Percentiles rank a stretch among this genome's conserved stretches.
phyloP scores from a whole-genome alignment of 2,113 vertebrate species.

The Centrocercus urophasianus region DNA sequence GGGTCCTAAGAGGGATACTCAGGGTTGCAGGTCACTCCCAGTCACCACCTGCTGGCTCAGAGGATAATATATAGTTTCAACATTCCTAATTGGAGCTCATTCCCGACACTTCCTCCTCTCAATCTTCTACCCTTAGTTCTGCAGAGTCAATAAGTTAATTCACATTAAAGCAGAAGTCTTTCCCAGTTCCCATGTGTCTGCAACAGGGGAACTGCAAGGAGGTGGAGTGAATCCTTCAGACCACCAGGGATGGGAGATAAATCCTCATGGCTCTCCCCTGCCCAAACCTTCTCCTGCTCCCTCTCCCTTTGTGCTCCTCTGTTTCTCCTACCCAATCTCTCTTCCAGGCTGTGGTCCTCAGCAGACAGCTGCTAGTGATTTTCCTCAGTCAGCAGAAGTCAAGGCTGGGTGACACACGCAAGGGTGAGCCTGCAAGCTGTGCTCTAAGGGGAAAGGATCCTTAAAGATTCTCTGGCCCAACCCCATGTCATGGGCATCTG shows the following conservation, averaged over 20 bases:
- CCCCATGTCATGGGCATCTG: background rate
- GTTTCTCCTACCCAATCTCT: background rate
- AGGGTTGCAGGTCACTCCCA: background rate
- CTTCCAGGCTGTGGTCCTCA: background rate
- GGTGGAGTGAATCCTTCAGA: background rate
- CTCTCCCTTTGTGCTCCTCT: background rate
- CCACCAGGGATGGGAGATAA: background rate
- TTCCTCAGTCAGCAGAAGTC: slow-evolving; percentile 18
- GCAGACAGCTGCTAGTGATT: slow-evolving; percentile 37
- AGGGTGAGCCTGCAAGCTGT: fast-evolving
- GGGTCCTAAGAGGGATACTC: background rate
- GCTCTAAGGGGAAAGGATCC: background rate
- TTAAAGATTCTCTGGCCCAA: background rate
- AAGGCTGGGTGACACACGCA: background rate
- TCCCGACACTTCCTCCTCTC: background rate
- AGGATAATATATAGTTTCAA: background rate
- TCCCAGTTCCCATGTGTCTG: background rate
- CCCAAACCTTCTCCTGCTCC: background rate
- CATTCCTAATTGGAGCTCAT: slow-evolving; percentile 20
- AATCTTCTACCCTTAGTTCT: background rate
- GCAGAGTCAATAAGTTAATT: slow-evolving; percentile 14
- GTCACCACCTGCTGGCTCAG: background rate
- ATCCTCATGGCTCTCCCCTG: background rate
- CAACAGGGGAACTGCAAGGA: background rate
- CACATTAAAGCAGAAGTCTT: background rate